Evolutionary conservation across 2,113 vertebrate genomes (phyloP), one percentile per base, ranked within the genome.

Genomic region (Corythornis madagascariensis): DNA sequence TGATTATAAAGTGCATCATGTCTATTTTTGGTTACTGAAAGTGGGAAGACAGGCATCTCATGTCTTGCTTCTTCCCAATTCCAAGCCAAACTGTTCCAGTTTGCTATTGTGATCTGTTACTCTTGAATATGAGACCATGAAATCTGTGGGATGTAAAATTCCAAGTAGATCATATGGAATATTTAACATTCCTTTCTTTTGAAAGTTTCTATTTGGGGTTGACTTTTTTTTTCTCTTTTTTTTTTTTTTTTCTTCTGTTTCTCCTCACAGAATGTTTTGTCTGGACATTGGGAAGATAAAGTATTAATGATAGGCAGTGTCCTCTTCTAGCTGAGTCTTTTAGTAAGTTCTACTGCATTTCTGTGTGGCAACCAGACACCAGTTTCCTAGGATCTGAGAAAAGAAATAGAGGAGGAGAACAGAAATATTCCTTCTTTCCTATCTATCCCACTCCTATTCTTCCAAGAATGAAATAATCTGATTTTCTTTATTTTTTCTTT

Each of bases 231-330:
- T 28, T n/a, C 25, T 25, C 25, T 6, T 3, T 1, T 16, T 33
- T 22, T 6, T 22, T 48, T 28, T n/a, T 25, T n/a, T 7, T 0
- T n/a, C 6, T 0, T 0, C 10, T 38, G 38, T 38, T 38, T 4
- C 6, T 8, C 1, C 6, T 12, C 47, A 5, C 47, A 10, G 10
- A 31, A 11, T 4, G 6, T 28, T 77, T 76, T 77, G 5, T 1
- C 4, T 63, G 16, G 20, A 1, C 18, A 3, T 28, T 16, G 5
- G 19, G 12, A 59, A 59, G 21, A 59, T 25, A 91, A 75, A 20
- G 1, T 10, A 31, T 24, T 29, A 75, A 67, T 33, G 4, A 1
- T 59, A 31, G 71, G 38, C 6, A 3, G 25, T 45, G 17, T 38
- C 16, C 13, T 24, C 13, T n/a, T 42, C 40, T 1, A 89, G 42